phyloP scores from a whole-genome alignment of 2,113 vertebrate genomes.

The Ceratotherium simum region DNA sequence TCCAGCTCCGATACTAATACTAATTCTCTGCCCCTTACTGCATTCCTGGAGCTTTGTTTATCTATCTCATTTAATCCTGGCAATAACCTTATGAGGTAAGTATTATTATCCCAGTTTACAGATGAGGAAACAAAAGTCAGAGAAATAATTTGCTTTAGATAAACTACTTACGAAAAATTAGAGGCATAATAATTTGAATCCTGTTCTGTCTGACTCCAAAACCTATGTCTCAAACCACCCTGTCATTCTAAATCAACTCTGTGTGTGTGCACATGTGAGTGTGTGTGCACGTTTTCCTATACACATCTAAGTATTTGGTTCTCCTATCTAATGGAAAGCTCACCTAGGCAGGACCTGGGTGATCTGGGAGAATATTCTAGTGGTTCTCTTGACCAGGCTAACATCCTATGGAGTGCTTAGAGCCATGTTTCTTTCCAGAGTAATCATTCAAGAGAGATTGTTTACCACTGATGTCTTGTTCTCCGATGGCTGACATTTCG shows the following conservation, averaged over 20 bases:
- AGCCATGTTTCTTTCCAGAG: not conserved
- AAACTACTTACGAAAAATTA: constrained; percentile 17
- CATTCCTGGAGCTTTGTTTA: not conserved
- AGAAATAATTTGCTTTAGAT: not conserved
- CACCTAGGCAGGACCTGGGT: not conserved
- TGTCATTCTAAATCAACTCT: not conserved
- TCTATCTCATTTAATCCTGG: not conserved
- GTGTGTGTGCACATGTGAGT: not conserved
- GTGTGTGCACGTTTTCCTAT: not conserved
- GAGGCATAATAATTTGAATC: constrained; percentile 8
- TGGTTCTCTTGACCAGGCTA: not conserved
- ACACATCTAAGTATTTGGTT: not conserved
- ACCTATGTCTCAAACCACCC: not conserved
- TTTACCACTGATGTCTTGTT: not conserved
- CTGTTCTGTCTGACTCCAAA: not conserved
- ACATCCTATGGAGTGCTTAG: not conserved
- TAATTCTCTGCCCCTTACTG: not conserved
- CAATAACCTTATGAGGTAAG: not conserved
- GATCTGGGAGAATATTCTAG: not conserved
- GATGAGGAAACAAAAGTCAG: not conserved
- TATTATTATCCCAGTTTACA: not conserved
- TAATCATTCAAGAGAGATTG: constrained; percentile 27
- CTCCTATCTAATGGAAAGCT: not conserved
- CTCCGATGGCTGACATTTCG: constrained; percentile 48
- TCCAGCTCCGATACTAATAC: not conserved